These are phyloP conservation scores for Vireo altiloquus DNA, from an alignment of 2,113 vertebrate genomes.

Conservation along the genomic window DNA sequence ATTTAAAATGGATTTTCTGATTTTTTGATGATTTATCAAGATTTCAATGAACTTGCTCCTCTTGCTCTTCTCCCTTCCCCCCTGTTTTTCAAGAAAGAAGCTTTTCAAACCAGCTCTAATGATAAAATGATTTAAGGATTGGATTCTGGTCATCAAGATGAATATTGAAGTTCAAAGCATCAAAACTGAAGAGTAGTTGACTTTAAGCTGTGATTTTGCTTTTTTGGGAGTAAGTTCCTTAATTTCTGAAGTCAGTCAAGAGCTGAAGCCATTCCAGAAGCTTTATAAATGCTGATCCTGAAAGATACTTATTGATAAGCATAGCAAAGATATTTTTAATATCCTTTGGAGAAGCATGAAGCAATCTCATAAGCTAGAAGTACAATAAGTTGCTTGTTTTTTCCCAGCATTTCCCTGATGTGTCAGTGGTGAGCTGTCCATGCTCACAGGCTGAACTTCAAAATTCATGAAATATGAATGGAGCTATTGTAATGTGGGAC, in stretches of 20 bases:
- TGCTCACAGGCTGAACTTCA: neutral
- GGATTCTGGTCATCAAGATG: neutral
- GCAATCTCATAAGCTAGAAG: constrained; percentile 1
- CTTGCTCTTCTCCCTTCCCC: neutral
- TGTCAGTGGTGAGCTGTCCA: constrained; percentile 30
- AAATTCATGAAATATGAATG: constrained; percentile 33
- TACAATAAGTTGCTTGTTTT: constrained; percentile 22
- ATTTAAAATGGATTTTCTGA: neutral
- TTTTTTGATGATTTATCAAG: neutral
- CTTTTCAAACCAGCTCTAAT: neutral
- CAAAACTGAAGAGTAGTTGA: neutral
- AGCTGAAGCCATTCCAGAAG: neutral
- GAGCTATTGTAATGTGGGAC: constrained; percentile 1
- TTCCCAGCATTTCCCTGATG: neutral
- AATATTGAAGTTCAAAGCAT: neutral
- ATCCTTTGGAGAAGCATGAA: constrained; percentile 2
- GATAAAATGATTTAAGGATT: neutral
- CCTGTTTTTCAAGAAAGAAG: neutral
- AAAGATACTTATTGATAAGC: constrained; percentile 41
- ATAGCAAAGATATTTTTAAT: constrained; percentile 26
- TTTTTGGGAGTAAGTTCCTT: neutral
- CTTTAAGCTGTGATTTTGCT: neutral
- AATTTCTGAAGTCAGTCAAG: neutral
- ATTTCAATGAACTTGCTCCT: neutral
- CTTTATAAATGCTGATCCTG: constrained; percentile 17